Evolutionary conservation across 2,888 invertebrate genomes (phyloP).

Genomic region (Chrysolina oricalcia): DNA sequence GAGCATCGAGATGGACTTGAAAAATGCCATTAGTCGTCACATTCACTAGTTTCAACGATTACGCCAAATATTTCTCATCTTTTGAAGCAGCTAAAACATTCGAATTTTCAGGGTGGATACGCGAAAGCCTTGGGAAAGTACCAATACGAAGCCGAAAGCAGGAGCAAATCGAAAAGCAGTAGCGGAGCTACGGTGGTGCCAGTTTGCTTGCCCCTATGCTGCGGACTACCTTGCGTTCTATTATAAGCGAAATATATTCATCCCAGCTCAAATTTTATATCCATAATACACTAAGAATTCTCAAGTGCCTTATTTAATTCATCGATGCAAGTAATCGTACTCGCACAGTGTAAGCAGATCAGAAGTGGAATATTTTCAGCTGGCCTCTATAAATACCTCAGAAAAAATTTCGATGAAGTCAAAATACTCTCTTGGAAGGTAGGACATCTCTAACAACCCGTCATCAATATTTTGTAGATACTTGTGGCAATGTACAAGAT

Average conservation of each 20-base stretch:
- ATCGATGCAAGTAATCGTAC: conserved; percentile 26
- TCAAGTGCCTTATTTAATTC: conserved; percentile 59
- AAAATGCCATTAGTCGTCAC: too few relatives aligned
- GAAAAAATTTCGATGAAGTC: not conserved
- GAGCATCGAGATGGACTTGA: too few relatives aligned
- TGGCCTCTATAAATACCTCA: not conserved
- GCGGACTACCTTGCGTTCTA: conserved; percentile 91
- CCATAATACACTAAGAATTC: conserved; percentile 54
- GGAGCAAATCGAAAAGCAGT: conserved; percentile 84
- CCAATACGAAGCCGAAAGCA: conserved; percentile 85
- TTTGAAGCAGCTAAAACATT: not conserved
- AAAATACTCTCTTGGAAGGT: too few relatives aligned
- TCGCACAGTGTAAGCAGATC: not conserved
- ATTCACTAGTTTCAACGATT: too few relatives aligned
- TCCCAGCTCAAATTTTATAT: conserved; percentile 41
- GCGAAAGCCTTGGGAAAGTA: conserved; percentile 84
- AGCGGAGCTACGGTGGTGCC: conserved; percentile 89
- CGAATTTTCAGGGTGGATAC: conserved; percentile 78
- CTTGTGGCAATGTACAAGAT: too few relatives aligned
- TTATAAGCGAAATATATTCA: conserved; percentile 75
- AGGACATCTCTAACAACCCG: too few relatives aligned
- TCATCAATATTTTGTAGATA: too few relatives aligned
- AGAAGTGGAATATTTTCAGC: conserved; percentile 6
- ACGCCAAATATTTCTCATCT: too few relatives aligned
- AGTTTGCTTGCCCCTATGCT: conserved; percentile 90